Conservation (phyloP, 1,140 invertebrate species). For the Bicyclus anynana region DNA sequence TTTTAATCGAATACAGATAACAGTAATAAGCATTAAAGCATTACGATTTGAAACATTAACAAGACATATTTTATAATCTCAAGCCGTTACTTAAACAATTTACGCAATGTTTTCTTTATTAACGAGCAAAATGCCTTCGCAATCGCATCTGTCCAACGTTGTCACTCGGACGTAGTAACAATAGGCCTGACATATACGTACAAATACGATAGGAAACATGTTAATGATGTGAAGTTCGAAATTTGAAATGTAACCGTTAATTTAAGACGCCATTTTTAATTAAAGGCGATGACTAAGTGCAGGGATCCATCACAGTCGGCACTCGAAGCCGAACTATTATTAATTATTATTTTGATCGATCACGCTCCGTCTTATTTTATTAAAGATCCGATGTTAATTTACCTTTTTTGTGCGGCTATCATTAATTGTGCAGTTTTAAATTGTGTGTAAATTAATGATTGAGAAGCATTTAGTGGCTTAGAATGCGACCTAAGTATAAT, state of each 20-base stretch:
- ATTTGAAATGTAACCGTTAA: constrained; percentile 68
- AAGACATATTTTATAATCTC: not conserved
- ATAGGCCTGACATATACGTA: constrained; percentile 38
- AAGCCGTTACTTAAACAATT: constrained; percentile 4
- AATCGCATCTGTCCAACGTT: constrained; percentile 33
- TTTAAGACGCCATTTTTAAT: constrained; percentile 70
- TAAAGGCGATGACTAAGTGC: constrained; percentile 74
- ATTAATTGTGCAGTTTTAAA: constrained; percentile 53
- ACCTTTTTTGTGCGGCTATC: constrained; percentile 40
- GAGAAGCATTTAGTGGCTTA: not conserved
- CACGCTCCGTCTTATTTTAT: constrained; percentile 69
- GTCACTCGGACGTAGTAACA: constrained; percentile 28
- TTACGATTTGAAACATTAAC: not conserved
- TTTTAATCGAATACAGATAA: not conserved
- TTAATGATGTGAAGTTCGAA: constrained; percentile 53
- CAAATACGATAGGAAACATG: constrained; percentile 37
- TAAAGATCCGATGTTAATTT: constrained; percentile 57
- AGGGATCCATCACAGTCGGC: constrained; percentile 63
- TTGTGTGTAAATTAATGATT: constrained; percentile 20
- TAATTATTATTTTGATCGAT: constrained; percentile 77
- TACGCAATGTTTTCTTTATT: constrained; percentile 37
- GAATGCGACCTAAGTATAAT: not conserved
- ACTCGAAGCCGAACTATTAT: constrained; percentile 65
- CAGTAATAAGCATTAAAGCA: not conserved
- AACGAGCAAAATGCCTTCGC: constrained; percentile 43